Base-by-base conservation (phyloP, 1,140 invertebrate genomes). In the Streblospio benedicti region DNA sequence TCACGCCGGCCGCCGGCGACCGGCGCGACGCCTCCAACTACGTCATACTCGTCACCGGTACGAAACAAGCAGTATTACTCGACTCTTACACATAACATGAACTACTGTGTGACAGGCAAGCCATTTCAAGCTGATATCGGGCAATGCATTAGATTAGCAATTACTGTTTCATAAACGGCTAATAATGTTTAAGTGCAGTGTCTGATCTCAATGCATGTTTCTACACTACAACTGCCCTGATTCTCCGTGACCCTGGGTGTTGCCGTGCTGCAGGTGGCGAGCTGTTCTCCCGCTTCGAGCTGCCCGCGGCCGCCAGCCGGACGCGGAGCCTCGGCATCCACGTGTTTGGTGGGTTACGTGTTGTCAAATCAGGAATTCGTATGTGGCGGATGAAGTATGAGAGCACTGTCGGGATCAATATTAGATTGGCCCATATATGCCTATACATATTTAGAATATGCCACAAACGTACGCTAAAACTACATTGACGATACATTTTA, bases 1-100 rank as follows among this genome's bases (percentile, higher is more conserved):
- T 62, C 28, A 51, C 30, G 2, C 3, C 20, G 28, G 49, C 35
- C n/a, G 33, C 23, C 12, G 60, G 55, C 18, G 55, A 62, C 23
- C 38, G 60, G 12, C 45, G 44, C 6, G 3, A 57, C n/a, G 60
- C 47, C 20, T 20, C 32, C 6, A 57, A 57, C 55, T 57, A 62
- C 32, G 47, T 49, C 20, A 41, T 62, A n/a, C 45, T 62, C 18
- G 33, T 62, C n/a, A 62, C 60, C 14, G 60, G n/a, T n/a, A n/a
- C n/a, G n/a, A n/a, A n/a, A 41, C n/a, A n/a, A n/a, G n/a, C n/a
- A n/a, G n/a, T n/a, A n/a, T n/a, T n/a, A n/a, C n/a, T n/a, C n/a
- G n/a, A n/a, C n/a, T n/a, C n/a, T n/a, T n/a, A n/a, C n/a, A n/a
- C n/a, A n/a, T n/a, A n/a, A n/a, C n/a, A n/a, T n/a, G n/a, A n/a